phyloP scores from a whole-genome alignment of 2,888 invertebrate genomes.

The Acleris laterana region DNA sequence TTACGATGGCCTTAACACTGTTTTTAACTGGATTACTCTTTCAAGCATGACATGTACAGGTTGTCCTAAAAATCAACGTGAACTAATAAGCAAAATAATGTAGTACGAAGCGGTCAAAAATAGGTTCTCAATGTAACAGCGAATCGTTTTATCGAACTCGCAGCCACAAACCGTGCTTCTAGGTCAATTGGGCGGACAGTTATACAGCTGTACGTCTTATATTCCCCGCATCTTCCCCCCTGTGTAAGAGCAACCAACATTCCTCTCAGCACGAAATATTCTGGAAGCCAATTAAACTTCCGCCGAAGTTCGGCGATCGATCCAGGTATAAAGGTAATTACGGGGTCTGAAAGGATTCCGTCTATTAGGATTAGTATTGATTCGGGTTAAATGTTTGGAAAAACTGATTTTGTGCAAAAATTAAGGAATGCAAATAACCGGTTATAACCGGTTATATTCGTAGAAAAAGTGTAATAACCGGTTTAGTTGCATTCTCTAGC shows the following conservation, averaged over 20 bases:
- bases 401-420: not conserved
- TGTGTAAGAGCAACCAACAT: constrained; percentile 26
- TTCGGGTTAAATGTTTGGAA: constrained; percentile 26
- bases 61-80: no score
- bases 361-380: constrained; percentile 27
- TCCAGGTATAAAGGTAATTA: constrained; percentile 34
- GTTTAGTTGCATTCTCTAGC: no score
- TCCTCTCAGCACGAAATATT: constrained; percentile 28
- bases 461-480: no score
- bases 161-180: not conserved
- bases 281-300: constrained; percentile 32
- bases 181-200: not conserved
- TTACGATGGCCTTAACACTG: no score
- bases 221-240: not conserved
- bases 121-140: no score
- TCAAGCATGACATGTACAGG: no score
- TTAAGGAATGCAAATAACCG: no score
- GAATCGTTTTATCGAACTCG: no score
- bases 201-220: not conserved
- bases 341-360: constrained; percentile 17
- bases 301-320: constrained; percentile 23
- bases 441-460: no score
- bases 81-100: no score
- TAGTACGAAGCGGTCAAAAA: no score
- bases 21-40: no score